phyloP scores from a whole-genome alignment of 30 jellyfish, hydroid and myxozoan species.

The Chrysaora quinquecirrha region DNA sequence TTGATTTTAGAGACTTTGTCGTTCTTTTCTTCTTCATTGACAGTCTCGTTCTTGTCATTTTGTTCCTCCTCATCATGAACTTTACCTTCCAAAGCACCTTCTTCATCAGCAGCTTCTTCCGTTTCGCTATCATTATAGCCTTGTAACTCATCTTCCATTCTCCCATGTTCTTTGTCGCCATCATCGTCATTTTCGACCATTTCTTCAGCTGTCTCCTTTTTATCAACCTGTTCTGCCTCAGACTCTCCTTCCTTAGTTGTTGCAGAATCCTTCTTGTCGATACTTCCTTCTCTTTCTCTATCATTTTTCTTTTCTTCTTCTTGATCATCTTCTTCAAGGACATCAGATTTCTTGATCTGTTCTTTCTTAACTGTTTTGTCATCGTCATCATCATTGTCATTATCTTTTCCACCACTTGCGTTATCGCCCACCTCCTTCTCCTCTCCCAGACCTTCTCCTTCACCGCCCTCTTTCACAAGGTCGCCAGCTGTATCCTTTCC shows the following conservation, averaged over 20 bases:
- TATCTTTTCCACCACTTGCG: background rate
- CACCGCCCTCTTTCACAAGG: background rate
- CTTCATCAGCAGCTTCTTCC: constrained; percentile 7
- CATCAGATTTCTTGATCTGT: background rate
- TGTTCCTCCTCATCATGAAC: too few species aligned
- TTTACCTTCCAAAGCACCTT: background rate
- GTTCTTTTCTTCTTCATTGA: constrained; percentile 1
- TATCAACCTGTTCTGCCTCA: too few species aligned
- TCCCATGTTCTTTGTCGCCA: background rate
- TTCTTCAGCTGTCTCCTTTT: background rate
- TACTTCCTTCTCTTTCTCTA: background rate
- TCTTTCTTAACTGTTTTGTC: background rate
- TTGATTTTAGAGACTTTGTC: background rate
- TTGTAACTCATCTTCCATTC: background rate
- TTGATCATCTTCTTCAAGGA: background rate
- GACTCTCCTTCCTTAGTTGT: too few species aligned
- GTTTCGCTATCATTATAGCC: background rate
- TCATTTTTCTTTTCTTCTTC: background rate
- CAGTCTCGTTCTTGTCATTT: too few species aligned
- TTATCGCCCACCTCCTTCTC: constrained; percentile 3
- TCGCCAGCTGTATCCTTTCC: too few species aligned
- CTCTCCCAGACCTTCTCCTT: background rate
- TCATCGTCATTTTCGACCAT: constrained; percentile 3
- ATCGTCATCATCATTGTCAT: background rate
- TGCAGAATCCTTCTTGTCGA: background rate